Evolutionary conservation across 2,888 invertebrate species (phyloP).

Genomic region (Boloria euphrosyne): DNA sequence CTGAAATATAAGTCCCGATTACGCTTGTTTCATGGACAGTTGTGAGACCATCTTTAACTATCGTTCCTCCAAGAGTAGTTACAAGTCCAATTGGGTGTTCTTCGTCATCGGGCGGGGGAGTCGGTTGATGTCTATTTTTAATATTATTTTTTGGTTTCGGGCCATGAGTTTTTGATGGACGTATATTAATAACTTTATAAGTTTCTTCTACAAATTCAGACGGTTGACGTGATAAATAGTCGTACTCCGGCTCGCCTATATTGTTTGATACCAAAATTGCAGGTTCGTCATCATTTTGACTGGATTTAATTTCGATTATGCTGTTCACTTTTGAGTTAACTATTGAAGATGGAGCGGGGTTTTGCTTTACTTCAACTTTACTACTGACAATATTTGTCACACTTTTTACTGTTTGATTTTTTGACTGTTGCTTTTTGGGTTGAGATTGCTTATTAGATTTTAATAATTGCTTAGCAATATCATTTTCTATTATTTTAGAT

Average conservation of each 20-base stretch:
- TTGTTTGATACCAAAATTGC: slow-evolving; percentile 85
- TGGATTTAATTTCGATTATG: slow-evolving; percentile 80
- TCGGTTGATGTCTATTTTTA: slow-evolving; percentile 71
- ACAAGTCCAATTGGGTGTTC: slow-evolving; percentile 90
- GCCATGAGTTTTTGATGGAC: slow-evolving; percentile 83
- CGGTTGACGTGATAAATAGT: slow-evolving; percentile 92
- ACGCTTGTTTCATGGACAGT: slow-evolving; percentile 94
- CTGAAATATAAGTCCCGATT: slow-evolving; percentile 93
- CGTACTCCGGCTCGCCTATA: slow-evolving; percentile 91
- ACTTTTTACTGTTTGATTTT: slow-evolving; percentile 63
- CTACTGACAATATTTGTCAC: slow-evolving; percentile 70
- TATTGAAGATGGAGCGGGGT: slow-evolving; percentile 54
- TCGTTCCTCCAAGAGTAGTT: slow-evolving; percentile 91
- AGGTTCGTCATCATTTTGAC: slow-evolving; percentile 77
- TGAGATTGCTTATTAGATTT: slow-evolving; percentile 62
- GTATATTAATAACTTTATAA: slow-evolving; percentile 90
- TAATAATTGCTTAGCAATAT: slow-evolving; percentile 55
- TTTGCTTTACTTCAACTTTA: slow-evolving; percentile 78
- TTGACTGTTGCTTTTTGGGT: slow-evolving; percentile 57
- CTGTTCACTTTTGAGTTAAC: slow-evolving; percentile 77
- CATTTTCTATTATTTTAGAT: slow-evolving; percentile 72
- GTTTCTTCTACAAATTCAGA: slow-evolving; percentile 93
- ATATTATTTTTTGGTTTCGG: slow-evolving; percentile 72
- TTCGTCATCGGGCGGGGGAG: slow-evolving; percentile 79
- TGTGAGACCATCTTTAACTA: slow-evolving; percentile 90